Evolutionary conservation across 2,113 vertebrate species (phyloP), one percentile per base, ranked within the genome.

Genomic region (Zingel zingel): DNA sequence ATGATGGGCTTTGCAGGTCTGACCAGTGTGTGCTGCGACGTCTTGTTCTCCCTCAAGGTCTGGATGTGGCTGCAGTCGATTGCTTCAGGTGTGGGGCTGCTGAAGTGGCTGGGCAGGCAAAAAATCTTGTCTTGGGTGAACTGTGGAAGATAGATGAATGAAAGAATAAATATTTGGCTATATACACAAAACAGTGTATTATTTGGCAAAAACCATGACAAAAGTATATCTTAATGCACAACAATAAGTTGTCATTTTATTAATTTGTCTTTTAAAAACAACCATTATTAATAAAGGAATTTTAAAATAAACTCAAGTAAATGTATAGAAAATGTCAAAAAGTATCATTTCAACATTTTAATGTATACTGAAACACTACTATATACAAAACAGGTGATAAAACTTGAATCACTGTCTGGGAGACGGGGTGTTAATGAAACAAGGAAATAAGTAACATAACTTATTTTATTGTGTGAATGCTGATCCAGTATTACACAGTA

Each of bases 51-150:
- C 16, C 63, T 74, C 63, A 91, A 87, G 43, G 77, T 77, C 3
- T 80, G 77, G 65, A 96, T 94, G 72, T 96, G 88, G 86, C 85
- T 94, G 87, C 97, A 97, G 0, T 95, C 82, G 6, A 94, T 92
- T 15, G 90, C 93, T 4, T 93, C 91, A 0, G 86, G 82, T 1
- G 91, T 93, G 3, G 84, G 72, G 50, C 87, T 94, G 57, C 92
- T 92, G 48, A 94, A 88, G 1, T 90, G 97, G 74, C 92, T 96
- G 13, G 97, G 97, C 61, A 98, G 95, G 64, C 97, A 98, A 11
- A 96, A 92, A 54, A 98, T 98, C 91, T 97, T 98, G 82, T 98
- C 97, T 75, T 98, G 97, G 0, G 97, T 97, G 73, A 98, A 95
- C 97, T 98, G 82, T 53, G 63, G 79, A 72, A 58, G 78, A 79